Conservation (phyloP, 2,888 invertebrate species). For the Cotesia congregata region DNA sequence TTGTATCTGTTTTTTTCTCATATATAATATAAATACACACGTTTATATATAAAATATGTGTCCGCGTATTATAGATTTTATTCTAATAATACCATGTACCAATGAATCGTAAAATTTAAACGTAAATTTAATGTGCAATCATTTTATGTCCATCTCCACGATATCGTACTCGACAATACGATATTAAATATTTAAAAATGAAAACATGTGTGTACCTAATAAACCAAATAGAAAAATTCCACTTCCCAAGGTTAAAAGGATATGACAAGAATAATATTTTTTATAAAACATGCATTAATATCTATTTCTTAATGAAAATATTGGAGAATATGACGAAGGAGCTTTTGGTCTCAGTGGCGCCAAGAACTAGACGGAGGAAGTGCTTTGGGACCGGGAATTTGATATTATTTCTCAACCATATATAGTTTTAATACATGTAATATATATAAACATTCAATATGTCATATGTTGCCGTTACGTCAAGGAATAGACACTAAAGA, state of each 20-base stretch:
- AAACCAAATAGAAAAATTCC: neutral
- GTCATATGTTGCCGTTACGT: neutral
- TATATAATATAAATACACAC: neutral
- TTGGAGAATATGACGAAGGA: neutral
- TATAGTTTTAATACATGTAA: neutral
- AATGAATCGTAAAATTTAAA: neutral
- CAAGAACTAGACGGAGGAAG: constrained; percentile 1
- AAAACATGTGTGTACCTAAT: neutral
- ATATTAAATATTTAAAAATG: neutral
- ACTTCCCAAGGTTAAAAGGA: neutral
- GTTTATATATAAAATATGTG: too few relatives aligned
- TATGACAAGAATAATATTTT: neutral
- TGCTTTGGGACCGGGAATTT: constrained; percentile 11
- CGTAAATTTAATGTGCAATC: neutral
- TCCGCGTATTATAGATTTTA: neutral
- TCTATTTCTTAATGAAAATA: constrained; percentile 1
- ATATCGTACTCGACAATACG: neutral
- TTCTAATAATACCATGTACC: neutral
- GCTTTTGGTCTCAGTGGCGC: constrained; percentile 16
- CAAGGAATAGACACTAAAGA: neutral
- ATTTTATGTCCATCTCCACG: neutral
- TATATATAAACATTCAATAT: neutral
- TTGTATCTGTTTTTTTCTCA: neutral
- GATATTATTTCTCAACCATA: neutral
- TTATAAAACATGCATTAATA: neutral